Percentiles rank a stretch among this genome's conserved stretches.
Conservation (phyloP, 30 jellyfish, hydroid and myxozoan genomes). For the Pseudorhiza aurosa region DNA sequence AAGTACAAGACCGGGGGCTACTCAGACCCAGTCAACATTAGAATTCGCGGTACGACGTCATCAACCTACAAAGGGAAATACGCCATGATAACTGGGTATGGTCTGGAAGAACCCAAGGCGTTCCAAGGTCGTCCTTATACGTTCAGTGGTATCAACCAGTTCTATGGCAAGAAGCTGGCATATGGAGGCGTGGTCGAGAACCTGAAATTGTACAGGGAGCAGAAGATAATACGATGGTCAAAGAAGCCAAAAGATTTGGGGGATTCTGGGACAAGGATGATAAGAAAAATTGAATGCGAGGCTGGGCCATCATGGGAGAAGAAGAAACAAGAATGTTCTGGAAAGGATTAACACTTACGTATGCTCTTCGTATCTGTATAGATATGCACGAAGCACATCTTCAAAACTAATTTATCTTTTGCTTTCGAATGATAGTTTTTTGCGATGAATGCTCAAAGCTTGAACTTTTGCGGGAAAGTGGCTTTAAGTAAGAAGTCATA, state of each 20-base stretch:
- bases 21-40: constrained; percentile 23
- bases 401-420: too few relatives aligned
- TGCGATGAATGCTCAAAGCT: too few relatives aligned
- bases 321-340: constrained; percentile 12
- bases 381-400: too few relatives aligned
- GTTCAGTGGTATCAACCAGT: constrained; percentile 16
- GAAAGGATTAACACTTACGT: too few relatives aligned
- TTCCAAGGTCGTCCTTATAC: constrained; percentile 24
- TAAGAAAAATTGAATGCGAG: constrained; percentile 30
- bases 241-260: constrained; percentile 22
- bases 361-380: too few relatives aligned
- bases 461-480: too few relatives aligned
- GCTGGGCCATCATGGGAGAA: constrained; percentile 54
- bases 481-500: too few relatives aligned
- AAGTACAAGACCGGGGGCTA: not conserved
- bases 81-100: constrained; percentile 52
- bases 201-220: not conserved
- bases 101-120: not conserved
- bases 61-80: not conserved
- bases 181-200: constrained; percentile 8
- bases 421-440: too few relatives aligned
- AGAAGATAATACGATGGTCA: constrained; percentile 11
- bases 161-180: constrained; percentile 38
- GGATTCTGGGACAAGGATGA: constrained; percentile 40
- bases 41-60: not conserved